A percentile compares a stretch with the other conserved stretches of the same genome.
phyloP scores from a whole-genome alignment of 2,888 invertebrate species.

The Octonoba sinensis region DNA sequence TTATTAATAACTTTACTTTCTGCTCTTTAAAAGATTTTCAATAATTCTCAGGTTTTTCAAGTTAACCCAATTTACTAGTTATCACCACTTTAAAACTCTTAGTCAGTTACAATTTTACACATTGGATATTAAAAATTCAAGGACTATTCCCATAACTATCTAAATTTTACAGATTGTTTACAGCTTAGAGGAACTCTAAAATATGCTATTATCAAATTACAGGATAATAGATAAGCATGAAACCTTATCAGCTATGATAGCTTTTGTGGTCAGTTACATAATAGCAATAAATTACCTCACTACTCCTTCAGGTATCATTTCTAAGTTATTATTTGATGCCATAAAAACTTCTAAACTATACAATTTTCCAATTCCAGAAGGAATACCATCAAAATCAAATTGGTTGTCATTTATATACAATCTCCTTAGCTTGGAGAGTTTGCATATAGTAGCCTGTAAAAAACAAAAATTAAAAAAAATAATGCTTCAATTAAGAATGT shows the following conservation, averaged over 20 bases:
- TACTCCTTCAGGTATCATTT: conserved; percentile 98
- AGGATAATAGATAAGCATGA: no score
- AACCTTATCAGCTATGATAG: background rate
- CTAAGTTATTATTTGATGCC: conserved; percentile 93
- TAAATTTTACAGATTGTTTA: no score
- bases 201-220: no score
- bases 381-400: conserved; percentile 97
- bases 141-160: no score
- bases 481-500: background rate
- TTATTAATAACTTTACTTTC: no score
- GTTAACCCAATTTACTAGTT: no score
- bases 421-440: conserved; percentile 83
- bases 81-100: no score
- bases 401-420: conserved; percentile 95
- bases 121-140: no score
- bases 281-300: conserved; percentile 78
- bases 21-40: no score
- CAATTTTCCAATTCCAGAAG: conserved; percentile 96
- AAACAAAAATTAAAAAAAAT: background rate
- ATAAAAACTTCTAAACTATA: conserved; percentile 94
- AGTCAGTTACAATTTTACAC: no score
- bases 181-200: no score
- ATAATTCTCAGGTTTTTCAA: no score
- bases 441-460: conserved; percentile 81
- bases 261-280: background rate